Conservation (phyloP, 2,113 vertebrate species). For the Shinisaurus crocodilurus region DNA sequence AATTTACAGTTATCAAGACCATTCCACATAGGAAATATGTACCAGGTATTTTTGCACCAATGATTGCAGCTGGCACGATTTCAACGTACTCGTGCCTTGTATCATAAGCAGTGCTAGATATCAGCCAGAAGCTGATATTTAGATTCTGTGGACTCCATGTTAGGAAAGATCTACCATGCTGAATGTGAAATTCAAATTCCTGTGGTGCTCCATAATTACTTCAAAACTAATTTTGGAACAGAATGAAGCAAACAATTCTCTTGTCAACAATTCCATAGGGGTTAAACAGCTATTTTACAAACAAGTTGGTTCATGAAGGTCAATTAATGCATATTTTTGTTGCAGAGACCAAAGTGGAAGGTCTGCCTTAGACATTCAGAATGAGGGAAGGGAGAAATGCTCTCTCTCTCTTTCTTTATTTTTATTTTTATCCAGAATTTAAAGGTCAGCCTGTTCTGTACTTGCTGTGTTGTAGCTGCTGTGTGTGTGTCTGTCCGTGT, state of each 20-base stretch:
- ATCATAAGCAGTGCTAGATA: background rate
- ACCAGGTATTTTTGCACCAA: background rate
- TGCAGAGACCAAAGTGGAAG: background rate
- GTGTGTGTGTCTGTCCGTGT: background rate
- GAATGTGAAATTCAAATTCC: slow-evolving; percentile 2
- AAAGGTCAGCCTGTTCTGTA: background rate
- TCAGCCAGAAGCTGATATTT: background rate
- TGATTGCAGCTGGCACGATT: slow-evolving; percentile 1
- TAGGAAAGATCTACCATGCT: background rate
- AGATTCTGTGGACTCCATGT: background rate
- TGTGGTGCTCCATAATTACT: slow-evolving; percentile 12
- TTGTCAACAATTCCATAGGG: background rate
- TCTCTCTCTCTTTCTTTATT: background rate
- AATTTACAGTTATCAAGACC: background rate
- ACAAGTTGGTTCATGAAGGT: background rate
- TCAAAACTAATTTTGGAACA: background rate
- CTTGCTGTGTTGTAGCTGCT: background rate
- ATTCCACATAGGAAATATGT: background rate
- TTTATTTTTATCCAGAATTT: background rate
- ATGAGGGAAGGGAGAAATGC: background rate
- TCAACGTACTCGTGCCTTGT: background rate
- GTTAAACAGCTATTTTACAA: slow-evolving; percentile 11
- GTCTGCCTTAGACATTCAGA: background rate
- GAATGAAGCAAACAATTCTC: background rate
- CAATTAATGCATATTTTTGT: background rate